phyloP scores from a whole-genome alignment of 1,140 invertebrate species.

The Ooceraea biroi region DNA sequence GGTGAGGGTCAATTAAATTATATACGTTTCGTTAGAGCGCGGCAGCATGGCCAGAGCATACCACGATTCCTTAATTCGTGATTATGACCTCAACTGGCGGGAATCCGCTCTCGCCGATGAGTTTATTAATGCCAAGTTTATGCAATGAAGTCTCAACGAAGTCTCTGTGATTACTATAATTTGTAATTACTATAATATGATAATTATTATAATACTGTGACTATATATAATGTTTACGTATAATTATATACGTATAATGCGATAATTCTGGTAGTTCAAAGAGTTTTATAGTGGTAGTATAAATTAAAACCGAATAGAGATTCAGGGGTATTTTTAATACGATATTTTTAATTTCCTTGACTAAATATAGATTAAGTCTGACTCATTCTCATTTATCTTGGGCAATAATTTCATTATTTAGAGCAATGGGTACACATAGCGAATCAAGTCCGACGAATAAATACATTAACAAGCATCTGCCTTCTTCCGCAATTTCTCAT shows the following conservation, averaged over 20 bases:
- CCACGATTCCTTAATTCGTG: conserved; percentile 29
- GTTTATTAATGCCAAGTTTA: conserved; percentile 3
- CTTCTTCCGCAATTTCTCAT: conserved; percentile 34
- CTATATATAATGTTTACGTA: too few relatives aligned
- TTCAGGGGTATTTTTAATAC: not conserved
- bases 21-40: conserved; percentile 15
- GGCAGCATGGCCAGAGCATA: not conserved
- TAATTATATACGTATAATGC: too few relatives aligned
- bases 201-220: too few relatives aligned
- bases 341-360: not conserved
- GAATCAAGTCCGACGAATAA: not conserved
- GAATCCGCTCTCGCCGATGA: not conserved
- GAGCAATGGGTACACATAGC: not conserved
- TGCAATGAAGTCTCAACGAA: not conserved
- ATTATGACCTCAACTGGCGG: not conserved
- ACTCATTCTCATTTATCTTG: conserved; percentile 15
- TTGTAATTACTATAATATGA: too few relatives aligned
- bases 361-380: conserved; percentile 21
- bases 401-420: conserved; percentile 20
- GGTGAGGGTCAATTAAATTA: conserved; percentile 40
- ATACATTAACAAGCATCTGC: conserved; percentile 12
- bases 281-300: not conserved
- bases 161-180: not conserved
- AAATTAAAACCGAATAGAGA: not conserved
- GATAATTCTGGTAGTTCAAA: not conserved